A percentile compares a stretch with the other conserved stretches of the same genome.
Conservation (phyloP, 2,113 vertebrate genomes). For the Gallinago paraguaiae region DNA sequence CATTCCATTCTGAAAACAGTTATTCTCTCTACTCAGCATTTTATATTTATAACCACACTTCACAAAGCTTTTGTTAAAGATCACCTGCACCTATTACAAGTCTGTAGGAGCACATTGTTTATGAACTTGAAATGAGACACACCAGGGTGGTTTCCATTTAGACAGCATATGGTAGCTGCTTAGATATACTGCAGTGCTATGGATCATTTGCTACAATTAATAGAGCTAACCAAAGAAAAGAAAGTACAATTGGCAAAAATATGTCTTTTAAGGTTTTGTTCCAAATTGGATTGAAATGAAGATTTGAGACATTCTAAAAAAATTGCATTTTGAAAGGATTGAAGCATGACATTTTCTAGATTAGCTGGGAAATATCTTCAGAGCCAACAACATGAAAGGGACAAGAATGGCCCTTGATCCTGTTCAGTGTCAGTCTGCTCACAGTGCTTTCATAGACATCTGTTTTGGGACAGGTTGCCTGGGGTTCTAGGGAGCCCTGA, state of each 20-base stretch:
- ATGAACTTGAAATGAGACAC: constrained; percentile 10
- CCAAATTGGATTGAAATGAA: background rate
- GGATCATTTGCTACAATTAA: background rate
- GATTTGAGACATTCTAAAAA: background rate
- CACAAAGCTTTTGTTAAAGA: background rate
- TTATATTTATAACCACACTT: constrained; percentile 2
- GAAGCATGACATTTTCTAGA: background rate
- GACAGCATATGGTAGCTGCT: background rate
- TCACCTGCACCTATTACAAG: background rate
- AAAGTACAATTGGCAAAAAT: background rate
- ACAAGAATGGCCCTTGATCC: background rate
- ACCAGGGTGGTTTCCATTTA: background rate
- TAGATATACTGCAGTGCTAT: background rate
- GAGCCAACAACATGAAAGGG: background rate
- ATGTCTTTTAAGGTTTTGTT: background rate
- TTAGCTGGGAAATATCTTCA: background rate
- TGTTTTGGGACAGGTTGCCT: background rate
- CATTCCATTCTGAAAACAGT: background rate
- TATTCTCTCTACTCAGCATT: background rate
- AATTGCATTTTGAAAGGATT: background rate
- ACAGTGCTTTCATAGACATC: background rate
- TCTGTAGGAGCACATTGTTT: background rate
- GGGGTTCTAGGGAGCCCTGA: background rate
- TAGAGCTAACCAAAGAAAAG: background rate
- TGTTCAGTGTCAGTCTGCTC: background rate